Base-by-base conservation (phyloP, 2,888 invertebrate genomes). In the Physocephala rufipes region DNA sequence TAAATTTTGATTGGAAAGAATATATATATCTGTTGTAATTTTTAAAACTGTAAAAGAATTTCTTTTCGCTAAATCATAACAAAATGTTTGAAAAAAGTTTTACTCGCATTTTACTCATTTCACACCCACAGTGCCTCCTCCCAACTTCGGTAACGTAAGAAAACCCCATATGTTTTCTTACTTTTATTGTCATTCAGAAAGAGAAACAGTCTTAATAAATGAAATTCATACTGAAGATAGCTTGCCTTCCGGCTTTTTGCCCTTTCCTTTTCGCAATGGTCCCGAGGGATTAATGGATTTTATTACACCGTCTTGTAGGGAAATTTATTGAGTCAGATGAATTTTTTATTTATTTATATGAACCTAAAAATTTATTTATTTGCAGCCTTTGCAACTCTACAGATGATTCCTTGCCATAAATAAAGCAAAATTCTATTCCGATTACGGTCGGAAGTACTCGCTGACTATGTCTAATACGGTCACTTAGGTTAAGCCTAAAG, bases 281-380 rank as follows among this genome's bases (percentile, higher is more conserved):
- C 13, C 13, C 55, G 4, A 21, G 5, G 24, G 5, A n/a, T 2
- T 55, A 9, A 21, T 55, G 53, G 73, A 71, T 75, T 76, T 77
- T 77, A 76, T 77, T 77, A 70, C 74, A 76, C 74, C 74, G 75
- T 64, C 62, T 66, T 53, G 70, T 71, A 65, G 45, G 62, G 21
- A 66, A 71, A n/a, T n/a, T 77, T 75, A 78, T 76, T 76, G 75
- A 72, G 72, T 77, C 74, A 72, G 65, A 74, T 74, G 70, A 70
- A 76, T 76, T 75, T 76, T 76, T 75, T 76, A 76, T 77, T 75
- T n/a, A n/a, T n/a, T n/a, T 75, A 76, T 75, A 67, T 61, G 49
- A 49, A 21, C 72, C 68, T 68, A 59, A 51, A 59, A 59, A 61
- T 61, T 68, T n/a, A n/a, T 67, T 68, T 49, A 68, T 68, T 59